phyloP scores from a whole-genome alignment of 2,888 invertebrate genomes.

The Idaea dimidiata region DNA sequence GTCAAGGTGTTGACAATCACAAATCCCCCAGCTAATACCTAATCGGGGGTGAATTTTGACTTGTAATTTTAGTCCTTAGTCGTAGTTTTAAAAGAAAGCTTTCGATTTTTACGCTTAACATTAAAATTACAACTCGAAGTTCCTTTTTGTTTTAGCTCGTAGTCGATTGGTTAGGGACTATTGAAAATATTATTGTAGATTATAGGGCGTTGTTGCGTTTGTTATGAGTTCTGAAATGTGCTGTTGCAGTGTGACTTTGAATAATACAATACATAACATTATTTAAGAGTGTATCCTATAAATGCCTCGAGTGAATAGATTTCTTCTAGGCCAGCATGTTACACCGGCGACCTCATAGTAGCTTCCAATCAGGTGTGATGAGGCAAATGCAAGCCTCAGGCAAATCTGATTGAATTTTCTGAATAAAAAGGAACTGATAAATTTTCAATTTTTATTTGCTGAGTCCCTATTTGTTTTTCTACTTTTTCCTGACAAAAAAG shows the following conservation, averaged over 20 bases:
- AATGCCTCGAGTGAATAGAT: too few relatives aligned
- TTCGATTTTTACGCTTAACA: slow-evolving; percentile 30
- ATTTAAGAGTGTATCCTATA: background rate
- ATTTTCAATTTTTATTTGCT: too few relatives aligned
- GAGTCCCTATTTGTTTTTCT: too few relatives aligned
- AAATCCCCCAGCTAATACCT: slow-evolving; percentile 68
- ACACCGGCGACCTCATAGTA: too few relatives aligned
- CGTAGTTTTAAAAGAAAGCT: slow-evolving; percentile 19
- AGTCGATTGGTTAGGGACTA: slow-evolving; percentile 21
- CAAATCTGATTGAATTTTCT: too few relatives aligned
- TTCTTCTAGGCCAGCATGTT: too few relatives aligned
- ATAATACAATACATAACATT: background rate
- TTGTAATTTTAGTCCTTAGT: slow-evolving; percentile 30
- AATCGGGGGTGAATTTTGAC: slow-evolving; percentile 27
- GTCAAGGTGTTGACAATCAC: slow-evolving; percentile 54
- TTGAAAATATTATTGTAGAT: slow-evolving; percentile 26
- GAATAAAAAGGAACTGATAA: too few relatives aligned
- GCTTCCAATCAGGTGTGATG: too few relatives aligned
- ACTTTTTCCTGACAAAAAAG: too few relatives aligned
- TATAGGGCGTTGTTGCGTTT: slow-evolving; percentile 30
- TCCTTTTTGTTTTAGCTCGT: slow-evolving; percentile 27
- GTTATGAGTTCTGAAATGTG: slow-evolving; percentile 17
- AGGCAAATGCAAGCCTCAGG: too few relatives aligned
- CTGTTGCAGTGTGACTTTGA: background rate
- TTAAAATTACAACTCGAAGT: slow-evolving; percentile 35